Conservation (phyloP, 2,888 invertebrate genomes). For the Amiota minor region DNA sequence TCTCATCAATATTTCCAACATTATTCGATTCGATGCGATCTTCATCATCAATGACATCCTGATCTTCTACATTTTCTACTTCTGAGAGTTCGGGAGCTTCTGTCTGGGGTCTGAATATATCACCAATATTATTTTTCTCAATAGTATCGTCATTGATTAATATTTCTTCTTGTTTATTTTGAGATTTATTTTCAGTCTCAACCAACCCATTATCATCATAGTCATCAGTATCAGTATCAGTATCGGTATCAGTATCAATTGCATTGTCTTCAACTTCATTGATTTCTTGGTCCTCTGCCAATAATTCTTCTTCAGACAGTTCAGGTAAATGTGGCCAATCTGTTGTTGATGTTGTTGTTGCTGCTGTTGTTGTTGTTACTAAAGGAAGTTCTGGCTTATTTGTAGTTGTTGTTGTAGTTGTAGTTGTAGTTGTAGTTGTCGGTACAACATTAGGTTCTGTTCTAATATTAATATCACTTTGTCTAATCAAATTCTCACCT, state of each 20-base stretch:
- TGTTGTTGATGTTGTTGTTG: slow-evolving; percentile 31
- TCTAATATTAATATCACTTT: not conserved
- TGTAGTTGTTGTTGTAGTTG: slow-evolving; percentile 19
- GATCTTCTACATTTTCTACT: too few species aligned
- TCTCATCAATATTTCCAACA: slow-evolving; percentile 37
- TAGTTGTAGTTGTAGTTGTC: slow-evolving; percentile 14
- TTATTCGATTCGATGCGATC: not conserved
- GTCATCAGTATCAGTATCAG: not conserved
- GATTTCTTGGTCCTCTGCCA: too few species aligned
- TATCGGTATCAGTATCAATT: slow-evolving; percentile 9
- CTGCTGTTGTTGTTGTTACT: slow-evolving; percentile 14
- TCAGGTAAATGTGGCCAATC: slow-evolving; percentile 38
- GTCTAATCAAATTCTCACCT: not conserved
- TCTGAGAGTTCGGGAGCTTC: too few species aligned
- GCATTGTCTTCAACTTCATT: not conserved
- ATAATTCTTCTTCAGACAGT: not conserved
- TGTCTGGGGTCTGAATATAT: not conserved
- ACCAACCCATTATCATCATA: not conserved
- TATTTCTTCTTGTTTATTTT: not conserved
- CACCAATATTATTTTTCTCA: slow-evolving; percentile 3
- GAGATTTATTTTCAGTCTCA: not conserved
- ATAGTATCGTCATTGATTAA: not conserved
- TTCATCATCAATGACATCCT: too few species aligned
- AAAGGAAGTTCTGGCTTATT: slow-evolving; percentile 17
- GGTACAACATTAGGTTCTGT: not conserved